phyloP scores from a whole-genome alignment of 1,140 invertebrate species.

The Diachasma alloeum region DNA sequence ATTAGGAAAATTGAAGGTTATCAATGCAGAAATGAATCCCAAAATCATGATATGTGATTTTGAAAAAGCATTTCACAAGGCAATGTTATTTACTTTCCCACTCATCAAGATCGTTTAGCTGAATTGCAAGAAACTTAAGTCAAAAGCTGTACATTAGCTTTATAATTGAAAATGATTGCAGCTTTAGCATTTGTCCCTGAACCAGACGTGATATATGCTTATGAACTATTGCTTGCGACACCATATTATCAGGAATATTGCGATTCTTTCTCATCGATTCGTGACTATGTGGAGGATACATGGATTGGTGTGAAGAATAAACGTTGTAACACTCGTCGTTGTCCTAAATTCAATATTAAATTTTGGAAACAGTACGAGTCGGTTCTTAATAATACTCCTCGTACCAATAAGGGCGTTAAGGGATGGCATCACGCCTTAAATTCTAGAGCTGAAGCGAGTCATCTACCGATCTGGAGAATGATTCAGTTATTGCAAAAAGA shows the following conservation, averaged over 20 bases:
- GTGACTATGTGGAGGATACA: background rate
- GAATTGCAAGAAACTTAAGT: constrained; percentile 23
- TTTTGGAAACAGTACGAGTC: background rate
- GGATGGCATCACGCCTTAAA: background rate
- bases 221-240: background rate
- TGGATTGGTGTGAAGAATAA: background rate
- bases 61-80: constrained; percentile 18
- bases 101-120: background rate
- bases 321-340: background rate
- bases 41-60: constrained; percentile 13
- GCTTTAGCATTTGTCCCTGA: background rate
- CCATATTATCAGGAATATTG: background rate
- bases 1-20: background rate
- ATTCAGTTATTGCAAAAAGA: background rate
- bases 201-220: background rate
- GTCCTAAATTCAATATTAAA: background rate
- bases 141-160: constrained; percentile 14
- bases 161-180: background rate
- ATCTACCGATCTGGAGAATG: background rate
- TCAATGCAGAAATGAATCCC: background rate
- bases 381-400: background rate
- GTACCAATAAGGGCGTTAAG: background rate
- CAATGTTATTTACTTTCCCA: constrained; percentile 12
- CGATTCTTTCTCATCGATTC: background rate
- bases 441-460: background rate